Evolutionary conservation across 2,797 vertebrate genomes (phyloP).

Genomic region (Anguilla megastoma): DNA sequence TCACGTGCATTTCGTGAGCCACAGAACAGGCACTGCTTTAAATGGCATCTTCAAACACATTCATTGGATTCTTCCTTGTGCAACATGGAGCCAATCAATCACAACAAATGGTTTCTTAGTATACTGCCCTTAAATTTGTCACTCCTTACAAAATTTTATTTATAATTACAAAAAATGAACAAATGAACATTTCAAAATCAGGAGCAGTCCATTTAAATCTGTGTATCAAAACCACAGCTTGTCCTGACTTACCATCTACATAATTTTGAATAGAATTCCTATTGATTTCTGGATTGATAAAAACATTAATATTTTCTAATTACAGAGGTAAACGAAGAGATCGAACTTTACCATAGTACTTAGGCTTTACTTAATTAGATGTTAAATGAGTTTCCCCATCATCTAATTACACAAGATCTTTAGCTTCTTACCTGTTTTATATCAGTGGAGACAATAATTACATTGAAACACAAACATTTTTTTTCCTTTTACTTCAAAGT

Average conservation of each 20-base stretch:
- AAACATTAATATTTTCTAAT: slow-evolving; percentile 18
- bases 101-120: not conserved
- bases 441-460: slow-evolving; percentile 49
- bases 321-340: slow-evolving; percentile 20
- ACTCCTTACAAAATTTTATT: not conserved
- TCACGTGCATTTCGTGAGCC: too few species aligned
- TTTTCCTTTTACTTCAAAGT: not conserved
- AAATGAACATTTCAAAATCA: not conserved
- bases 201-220: not conserved
- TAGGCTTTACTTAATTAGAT: slow-evolving; percentile 31
- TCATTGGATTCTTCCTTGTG: not conserved
- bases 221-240: not conserved
- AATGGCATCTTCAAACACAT: too few species aligned
- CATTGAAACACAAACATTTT: slow-evolving; percentile 35
- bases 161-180: not conserved
- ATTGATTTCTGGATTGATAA: slow-evolving; percentile 11
- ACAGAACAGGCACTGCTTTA: not conserved
- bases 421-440: slow-evolving; percentile 44
- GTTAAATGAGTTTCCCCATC: slow-evolving; percentile 42
- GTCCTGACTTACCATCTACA: not conserved
- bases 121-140: not conserved
- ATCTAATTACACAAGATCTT: slow-evolving; percentile 36
- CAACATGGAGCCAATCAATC: not conserved
- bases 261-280: slow-evolving; percentile 27
- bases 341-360: not conserved